Percentiles rank a stretch among this genome's conserved stretches.
phyloP scores from a whole-genome alignment of 2,113 vertebrate species.

The Caranx melampygus region DNA sequence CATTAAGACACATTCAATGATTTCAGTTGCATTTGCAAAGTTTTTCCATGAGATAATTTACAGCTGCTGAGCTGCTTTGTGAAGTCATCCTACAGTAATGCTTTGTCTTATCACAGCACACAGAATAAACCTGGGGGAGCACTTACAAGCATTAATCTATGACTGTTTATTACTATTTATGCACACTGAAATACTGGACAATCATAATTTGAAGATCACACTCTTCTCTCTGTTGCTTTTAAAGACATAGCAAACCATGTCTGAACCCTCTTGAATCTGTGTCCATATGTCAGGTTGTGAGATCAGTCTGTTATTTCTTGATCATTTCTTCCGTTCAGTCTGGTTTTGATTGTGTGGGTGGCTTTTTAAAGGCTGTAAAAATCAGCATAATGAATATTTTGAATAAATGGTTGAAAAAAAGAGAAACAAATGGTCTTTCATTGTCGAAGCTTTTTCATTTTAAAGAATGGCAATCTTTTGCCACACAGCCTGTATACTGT shows the following conservation, averaged over 20 bases:
- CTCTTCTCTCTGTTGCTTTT: conserved; percentile 4
- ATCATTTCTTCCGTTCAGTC: not conserved
- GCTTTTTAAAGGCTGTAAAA: conserved; percentile 29
- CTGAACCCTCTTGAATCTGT: not conserved
- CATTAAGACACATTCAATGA: not conserved
- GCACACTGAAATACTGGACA: not conserved
- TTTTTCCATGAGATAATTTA: not conserved
- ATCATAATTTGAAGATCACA: not conserved
- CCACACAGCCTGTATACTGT: not conserved
- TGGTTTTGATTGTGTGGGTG: conserved; percentile 45
- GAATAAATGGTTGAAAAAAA: conserved; percentile 28
- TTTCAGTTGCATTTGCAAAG: not conserved
- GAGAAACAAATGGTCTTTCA: not conserved
- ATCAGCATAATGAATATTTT: conserved; percentile 39
- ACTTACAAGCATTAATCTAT: not conserved
- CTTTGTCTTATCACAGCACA: not conserved
- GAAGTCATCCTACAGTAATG: not conserved
- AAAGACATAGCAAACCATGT: not conserved
- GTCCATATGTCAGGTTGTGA: not conserved
- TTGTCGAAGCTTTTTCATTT: not conserved
- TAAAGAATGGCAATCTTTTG: conserved; percentile 2
- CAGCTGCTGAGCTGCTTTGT: too few species aligned
- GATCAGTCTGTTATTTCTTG: not conserved
- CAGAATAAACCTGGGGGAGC: not conserved
- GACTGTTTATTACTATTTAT: not conserved